A percentile compares a stretch with the other conserved stretches of the same genome.
Evolutionary conservation across 1,140 invertebrate species (phyloP).

Genomic region (Drosophila serrata): DNA sequence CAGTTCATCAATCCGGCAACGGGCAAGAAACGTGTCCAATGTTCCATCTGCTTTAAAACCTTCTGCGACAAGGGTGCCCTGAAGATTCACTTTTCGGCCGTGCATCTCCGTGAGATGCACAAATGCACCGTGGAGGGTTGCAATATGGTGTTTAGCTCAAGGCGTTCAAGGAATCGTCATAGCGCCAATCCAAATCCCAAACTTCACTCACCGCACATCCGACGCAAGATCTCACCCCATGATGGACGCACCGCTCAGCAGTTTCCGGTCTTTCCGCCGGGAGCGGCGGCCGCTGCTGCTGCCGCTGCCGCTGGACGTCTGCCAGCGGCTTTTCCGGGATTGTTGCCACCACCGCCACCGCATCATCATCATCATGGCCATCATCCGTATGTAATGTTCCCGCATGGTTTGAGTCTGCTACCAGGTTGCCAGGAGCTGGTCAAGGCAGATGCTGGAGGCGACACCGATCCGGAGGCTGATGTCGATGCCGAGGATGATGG

Average conservation of each 20-base stretch:
- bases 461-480: slow-evolving; percentile 34
- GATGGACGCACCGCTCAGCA: slow-evolving; percentile 95
- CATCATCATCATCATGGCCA: slow-evolving; percentile 50
- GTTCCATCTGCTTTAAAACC: slow-evolving; percentile 99
- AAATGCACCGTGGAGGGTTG: slow-evolving; percentile 92
- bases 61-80: slow-evolving; percentile 99
- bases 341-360: slow-evolving; percentile 85
- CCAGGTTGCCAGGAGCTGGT: slow-evolving; percentile 40
- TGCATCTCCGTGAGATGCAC: slow-evolving; percentile 92
- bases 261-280: slow-evolving; percentile 88
- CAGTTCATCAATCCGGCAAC: slow-evolving; percentile 96
- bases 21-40: slow-evolving; percentile 98
- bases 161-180: slow-evolving; percentile 91
- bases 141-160: slow-evolving; percentile 92
- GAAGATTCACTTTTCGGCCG: slow-evolving; percentile 99
- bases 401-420: slow-evolving; percentile 57
- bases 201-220: slow-evolving; percentile 96
- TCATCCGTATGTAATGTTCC: slow-evolving; percentile 57
- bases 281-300: slow-evolving; percentile 73
- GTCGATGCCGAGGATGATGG: slow-evolving; percentile 61
- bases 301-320: slow-evolving; percentile 65
- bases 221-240: slow-evolving; percentile 96
- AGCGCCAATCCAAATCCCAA: slow-evolving; percentile 99
- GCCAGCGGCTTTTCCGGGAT: slow-evolving; percentile 86
- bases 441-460: slow-evolving; percentile 25